Evolutionary conservation across 2,888 invertebrate species (phyloP).

Genomic region (Troilus luridus): DNA sequence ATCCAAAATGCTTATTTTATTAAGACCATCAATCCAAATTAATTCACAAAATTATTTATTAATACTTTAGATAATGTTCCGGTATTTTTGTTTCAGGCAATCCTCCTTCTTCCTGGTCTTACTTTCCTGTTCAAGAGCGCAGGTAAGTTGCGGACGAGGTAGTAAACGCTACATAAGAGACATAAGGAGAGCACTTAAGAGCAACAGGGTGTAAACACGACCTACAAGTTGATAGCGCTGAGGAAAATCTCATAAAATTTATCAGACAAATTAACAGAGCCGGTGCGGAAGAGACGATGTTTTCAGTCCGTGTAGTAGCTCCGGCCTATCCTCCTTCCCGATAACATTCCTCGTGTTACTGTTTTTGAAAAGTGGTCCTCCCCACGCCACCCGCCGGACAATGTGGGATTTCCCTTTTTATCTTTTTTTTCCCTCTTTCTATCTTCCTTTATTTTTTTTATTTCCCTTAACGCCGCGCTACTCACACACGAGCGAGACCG

Average conservation of each 20-base stretch:
- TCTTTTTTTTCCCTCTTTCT: conserved; percentile 61
- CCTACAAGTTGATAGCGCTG: conserved; percentile 48
- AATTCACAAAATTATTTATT: too few species aligned
- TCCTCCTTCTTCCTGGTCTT: background rate
- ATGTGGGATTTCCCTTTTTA: conserved; percentile 58
- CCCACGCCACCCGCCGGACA: conserved; percentile 67
- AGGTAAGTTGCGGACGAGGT: background rate
- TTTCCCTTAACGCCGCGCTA: conserved; percentile 58
- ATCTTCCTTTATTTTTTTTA: conserved; percentile 60
- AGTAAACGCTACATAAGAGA: background rate
- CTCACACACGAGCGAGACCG: conserved; percentile 54
- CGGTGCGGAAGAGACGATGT: conserved; percentile 33
- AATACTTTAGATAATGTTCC: too few species aligned
- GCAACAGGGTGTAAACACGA: conserved; percentile 48
- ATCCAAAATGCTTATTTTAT: too few species aligned
- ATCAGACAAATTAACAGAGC: conserved; percentile 51
- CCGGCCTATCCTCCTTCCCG: conserved; percentile 1
- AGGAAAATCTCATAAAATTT: conserved; percentile 49
- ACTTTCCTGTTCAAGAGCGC: background rate
- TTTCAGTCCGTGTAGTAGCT: conserved; percentile 33
- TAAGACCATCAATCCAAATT: too few species aligned
- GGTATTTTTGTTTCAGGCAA: background rate
- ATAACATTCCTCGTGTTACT: conserved; percentile 64
- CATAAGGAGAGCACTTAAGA: conserved; percentile 1
- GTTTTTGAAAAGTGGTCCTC: conserved; percentile 66